Conservation (phyloP, 2,888 invertebrate species). For the Volucella inanis region DNA sequence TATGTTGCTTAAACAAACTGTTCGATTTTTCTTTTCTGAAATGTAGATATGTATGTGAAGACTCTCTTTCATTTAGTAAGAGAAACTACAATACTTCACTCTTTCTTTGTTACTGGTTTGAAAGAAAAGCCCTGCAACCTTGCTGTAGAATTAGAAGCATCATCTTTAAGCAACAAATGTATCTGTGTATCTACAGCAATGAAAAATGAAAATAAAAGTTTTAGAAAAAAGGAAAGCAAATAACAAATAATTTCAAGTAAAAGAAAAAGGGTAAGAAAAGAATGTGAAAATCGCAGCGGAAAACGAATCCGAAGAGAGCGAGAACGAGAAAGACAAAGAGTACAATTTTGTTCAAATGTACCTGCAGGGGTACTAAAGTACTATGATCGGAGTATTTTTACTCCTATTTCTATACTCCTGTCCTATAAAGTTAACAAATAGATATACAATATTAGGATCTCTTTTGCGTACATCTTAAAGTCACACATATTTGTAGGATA, state of each 20-base stretch:
- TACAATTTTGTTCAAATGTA: neutral
- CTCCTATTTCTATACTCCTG: too few species aligned
- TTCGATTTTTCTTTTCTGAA: neutral
- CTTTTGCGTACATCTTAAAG: too few species aligned
- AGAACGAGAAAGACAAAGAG: constrained; percentile 46
- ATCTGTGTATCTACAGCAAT: constrained; percentile 23
- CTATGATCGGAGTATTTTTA: too few species aligned
- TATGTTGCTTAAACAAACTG: constrained; percentile 59
- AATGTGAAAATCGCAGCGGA: constrained; percentile 26
- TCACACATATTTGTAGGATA: too few species aligned
- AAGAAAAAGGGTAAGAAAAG: neutral
- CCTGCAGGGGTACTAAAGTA: too few species aligned
- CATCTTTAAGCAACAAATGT: constrained; percentile 2
- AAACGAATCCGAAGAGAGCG: constrained; percentile 51
- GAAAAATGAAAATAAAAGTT: constrained; percentile 74
- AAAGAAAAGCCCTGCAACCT: constrained; percentile 7
- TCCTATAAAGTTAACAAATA: too few species aligned
- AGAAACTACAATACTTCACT: constrained; percentile 12
- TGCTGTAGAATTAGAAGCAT: constrained; percentile 6
- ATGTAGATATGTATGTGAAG: neutral
- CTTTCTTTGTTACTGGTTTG: neutral
- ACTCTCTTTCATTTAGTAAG: constrained; percentile 10
- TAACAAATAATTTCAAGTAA: constrained; percentile 16
- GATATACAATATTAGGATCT: too few species aligned
- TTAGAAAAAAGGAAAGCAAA: constrained; percentile 70